Percentiles rank a stretch among this genome's conserved stretches.
Evolutionary conservation across 2,888 invertebrate genomes (phyloP).

Genomic region (Idaea straminata): DNA sequence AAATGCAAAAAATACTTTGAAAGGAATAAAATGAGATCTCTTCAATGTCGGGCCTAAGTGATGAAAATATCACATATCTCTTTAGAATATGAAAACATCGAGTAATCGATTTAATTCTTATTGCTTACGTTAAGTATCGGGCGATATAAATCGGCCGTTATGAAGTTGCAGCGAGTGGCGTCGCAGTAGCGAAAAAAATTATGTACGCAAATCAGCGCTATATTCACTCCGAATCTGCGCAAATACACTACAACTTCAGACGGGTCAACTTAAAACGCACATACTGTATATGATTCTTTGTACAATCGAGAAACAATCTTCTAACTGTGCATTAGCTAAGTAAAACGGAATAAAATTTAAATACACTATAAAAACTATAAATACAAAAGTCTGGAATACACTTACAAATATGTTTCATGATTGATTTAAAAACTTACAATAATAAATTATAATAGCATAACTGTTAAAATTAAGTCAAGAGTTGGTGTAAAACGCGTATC

Average conservation of each 20-base stretch:
- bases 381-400: constrained; percentile 45
- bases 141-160: neutral
- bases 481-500: neutral
- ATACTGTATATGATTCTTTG: constrained; percentile 35
- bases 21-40: constrained; percentile 34
- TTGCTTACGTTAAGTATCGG: constrained; percentile 55
- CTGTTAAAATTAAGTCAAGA: neutral
- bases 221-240: too few species aligned
- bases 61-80: constrained; percentile 71
- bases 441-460: constrained; percentile 7
- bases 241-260: neutral
- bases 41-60: constrained; percentile 45
- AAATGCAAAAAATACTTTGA: constrained; percentile 8
- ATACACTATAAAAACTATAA: constrained; percentile 40
- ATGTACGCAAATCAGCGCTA: too few species aligned
- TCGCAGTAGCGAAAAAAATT: too few species aligned
- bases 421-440: constrained; percentile 26
- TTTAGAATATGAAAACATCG: constrained; percentile 75
- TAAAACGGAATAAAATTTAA: constrained; percentile 68
- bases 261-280: neutral
- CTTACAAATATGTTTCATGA: constrained; percentile 24
- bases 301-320: constrained; percentile 63
- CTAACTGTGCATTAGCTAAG: constrained; percentile 53
- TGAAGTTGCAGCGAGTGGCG: neutral
- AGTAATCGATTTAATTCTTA: constrained; percentile 53